phyloP scores from a whole-genome alignment of 2,797 vertebrate species.

The Eupleurogrammus muticus region DNA sequence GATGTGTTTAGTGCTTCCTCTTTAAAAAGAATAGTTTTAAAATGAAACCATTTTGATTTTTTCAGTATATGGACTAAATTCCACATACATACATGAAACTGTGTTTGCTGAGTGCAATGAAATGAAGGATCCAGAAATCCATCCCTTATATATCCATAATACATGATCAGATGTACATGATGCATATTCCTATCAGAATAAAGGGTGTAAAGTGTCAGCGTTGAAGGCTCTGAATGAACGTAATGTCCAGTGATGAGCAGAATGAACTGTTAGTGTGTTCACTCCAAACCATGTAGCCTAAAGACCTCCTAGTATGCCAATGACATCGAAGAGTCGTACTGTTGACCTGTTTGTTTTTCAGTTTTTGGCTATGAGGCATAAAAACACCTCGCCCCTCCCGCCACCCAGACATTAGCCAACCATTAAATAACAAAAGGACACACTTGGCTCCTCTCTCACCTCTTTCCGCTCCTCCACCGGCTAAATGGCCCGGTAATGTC shows the following conservation, averaged over 20 bases:
- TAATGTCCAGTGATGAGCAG: slow-evolving; percentile 30
- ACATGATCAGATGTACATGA: not conserved
- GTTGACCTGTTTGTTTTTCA: slow-evolving; percentile 67
- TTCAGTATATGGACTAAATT: no score
- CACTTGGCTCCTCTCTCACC: slow-evolving; percentile 67
- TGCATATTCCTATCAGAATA: slow-evolving; percentile 13
- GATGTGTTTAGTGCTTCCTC: slow-evolving; percentile 3
- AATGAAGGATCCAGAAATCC: slow-evolving; percentile 13
- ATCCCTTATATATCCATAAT: slow-evolving; percentile 22
- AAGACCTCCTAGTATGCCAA: slow-evolving; percentile 35
- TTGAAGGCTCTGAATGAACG: slow-evolving; percentile 14
- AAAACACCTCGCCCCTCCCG: slow-evolving; percentile 37
- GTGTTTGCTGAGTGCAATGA: not conserved
- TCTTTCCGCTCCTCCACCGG: slow-evolving; percentile 71
- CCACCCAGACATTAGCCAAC: slow-evolving; percentile 71
- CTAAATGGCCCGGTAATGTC: slow-evolving; percentile 82
- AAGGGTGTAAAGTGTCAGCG: slow-evolving; percentile 7
- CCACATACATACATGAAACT: no score
- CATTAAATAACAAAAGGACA: slow-evolving; percentile 80
- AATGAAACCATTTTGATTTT: no score
- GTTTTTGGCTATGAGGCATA: slow-evolving; percentile 61
- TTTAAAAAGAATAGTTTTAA: slow-evolving; percentile 7
- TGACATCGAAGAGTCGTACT: slow-evolving; percentile 42
- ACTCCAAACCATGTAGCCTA: slow-evolving; percentile 25
- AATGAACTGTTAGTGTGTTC: slow-evolving; percentile 35